Evolutionary conservation across 23 tunicate genomes (phyloP), one percentile per base, ranked within the genome.

Genomic region (Ascidia mentula): DNA sequence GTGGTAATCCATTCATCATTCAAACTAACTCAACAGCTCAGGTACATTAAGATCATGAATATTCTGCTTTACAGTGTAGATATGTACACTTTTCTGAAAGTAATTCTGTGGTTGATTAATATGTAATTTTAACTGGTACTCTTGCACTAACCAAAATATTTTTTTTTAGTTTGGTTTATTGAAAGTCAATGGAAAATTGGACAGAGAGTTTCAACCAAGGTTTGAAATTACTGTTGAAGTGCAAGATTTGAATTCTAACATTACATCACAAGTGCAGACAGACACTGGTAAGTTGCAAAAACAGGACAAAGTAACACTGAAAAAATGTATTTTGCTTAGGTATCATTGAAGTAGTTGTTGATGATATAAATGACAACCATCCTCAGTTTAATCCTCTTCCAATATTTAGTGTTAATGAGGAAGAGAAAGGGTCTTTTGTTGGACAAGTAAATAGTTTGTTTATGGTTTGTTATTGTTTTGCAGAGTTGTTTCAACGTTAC

Each of bases 361-460:
- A 0, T 38, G 95, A 89, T 69, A 30, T 71, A n/a, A 89, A 89
- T 53, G 95, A 89, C 81, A 89, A 89, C 42, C 22, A 69, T 35
- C 95, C 95, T 32, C 34, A 45, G 24, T 82, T 89, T 83, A 36
- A 32, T 75, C 40, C 53, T 8, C 32, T 18, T 34, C 46, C 72
- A 36, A 18, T 0, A 20, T 22, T 73, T 33, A 22, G 7, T 31
- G 81, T 74, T 4, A 60, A 36, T 71, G 85, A 87, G 61, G 85
- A 73, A 72, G 79, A 36, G 6, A 3, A 3, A 20, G 40, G 28
- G 7, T 72, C 80, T 18, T 60, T 79, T 2, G 72, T 85, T 0
- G 84, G 77, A 0, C 83, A 78, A 84, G 89, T 85, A 32, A 18
- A 72, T 31, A 34, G 39, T 77, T 22, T n/a, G 15, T 15, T 15